Evolutionary conservation across 2,888 invertebrate species (phyloP), one percentile per base, ranked within the genome.

Genomic region (Biston stratarius): DNA sequence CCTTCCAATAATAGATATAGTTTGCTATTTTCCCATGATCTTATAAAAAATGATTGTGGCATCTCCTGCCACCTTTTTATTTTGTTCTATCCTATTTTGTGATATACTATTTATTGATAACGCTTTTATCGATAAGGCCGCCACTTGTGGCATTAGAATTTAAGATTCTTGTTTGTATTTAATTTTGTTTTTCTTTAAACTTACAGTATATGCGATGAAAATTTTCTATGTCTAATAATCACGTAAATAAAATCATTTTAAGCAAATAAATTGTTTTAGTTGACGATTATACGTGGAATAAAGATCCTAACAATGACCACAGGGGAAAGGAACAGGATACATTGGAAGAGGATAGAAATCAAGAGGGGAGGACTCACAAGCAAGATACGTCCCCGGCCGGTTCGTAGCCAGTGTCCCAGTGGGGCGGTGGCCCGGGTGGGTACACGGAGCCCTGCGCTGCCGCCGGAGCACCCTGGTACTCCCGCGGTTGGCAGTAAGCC

Each of bases 311-410:
- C 65, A 0, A 66, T 69, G 47, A 62, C 48, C 64, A 45, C 14
- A 11, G 2, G 33, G 42, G 65, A 55, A 48, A 65, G 33, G 49
- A 61, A 74, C 2, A 66, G 81, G 84, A 73, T 79, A 71, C 11
- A 62, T 78, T 72, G 78, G 84, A 74, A 80, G 75, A 80, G 89
- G 89, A 87, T 34, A 67, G 73, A 86, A 86, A 79, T 87, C 86
- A 86, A 86, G 83, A 81, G 83, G 89, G 89, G 76, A 86, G 93
- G 93, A 94, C 94, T 94, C 94, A 94, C 94, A 92, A 94, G 93
- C 93, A 91, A 87, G 93, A 90, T 74, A 92, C 86, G 74, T 93
- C 94, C 83, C 92, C 93, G 79, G 91, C 92, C 76, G 92, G 92
- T 87, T 94, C 94, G 79, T 93, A 94, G 78, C 91, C 88, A 72